Base-by-base conservation (phyloP, 2,113 vertebrate species). In the Vulpes lagopus region DNA sequence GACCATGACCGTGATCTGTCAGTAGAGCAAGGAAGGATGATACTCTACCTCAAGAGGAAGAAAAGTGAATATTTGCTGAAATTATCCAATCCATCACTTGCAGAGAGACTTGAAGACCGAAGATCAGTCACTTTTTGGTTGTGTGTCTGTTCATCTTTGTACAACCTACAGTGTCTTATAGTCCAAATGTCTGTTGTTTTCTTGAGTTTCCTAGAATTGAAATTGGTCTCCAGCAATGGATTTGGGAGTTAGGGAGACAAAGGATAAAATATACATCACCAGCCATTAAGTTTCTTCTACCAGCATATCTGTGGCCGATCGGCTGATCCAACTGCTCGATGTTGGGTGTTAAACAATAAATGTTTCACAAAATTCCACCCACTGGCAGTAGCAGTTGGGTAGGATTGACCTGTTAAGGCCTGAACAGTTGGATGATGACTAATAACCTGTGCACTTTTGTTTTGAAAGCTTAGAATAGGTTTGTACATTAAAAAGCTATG, bases 381-480 rank as follows among this genome's bases (percentile, higher is more conserved):
- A 74, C 82, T 25, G 0, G 32, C 51, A 57, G n/a, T 74, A 23
- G 90, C 88, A 74, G 55, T n/a, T 43, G 35, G 65, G 57, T 73
- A 78, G 65, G 49, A 8, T 60, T 49, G 35, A 57, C n/a, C 67
- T 49, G 8, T 51, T 35, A 55, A 83, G 51, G 35, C 14, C 62
- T 88, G n/a, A 11, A 79, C 43, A 78, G 57, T 86, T 30, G 1
- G 11, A 38, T 43, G 23, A 49, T 53, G 88, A 91, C 35, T 38
- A 84, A n/a, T 85, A 73, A 49, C 73, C 19, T 69, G 8, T 32
- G 3, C 51, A 59, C 59, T 55, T 60, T 84, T 1, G 27, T 81
- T 96, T 71, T 80, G 84, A 95, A 93, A 91, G 85, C 65, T 93
- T 84, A 91, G 80, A 81, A 14, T 16, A 38, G 27, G n/a, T 74